These are phyloP conservation scores for Sebastes reedi DNA, from an alignment of 2,797 vertebrate species.

Conservation along the genomic window DNA sequence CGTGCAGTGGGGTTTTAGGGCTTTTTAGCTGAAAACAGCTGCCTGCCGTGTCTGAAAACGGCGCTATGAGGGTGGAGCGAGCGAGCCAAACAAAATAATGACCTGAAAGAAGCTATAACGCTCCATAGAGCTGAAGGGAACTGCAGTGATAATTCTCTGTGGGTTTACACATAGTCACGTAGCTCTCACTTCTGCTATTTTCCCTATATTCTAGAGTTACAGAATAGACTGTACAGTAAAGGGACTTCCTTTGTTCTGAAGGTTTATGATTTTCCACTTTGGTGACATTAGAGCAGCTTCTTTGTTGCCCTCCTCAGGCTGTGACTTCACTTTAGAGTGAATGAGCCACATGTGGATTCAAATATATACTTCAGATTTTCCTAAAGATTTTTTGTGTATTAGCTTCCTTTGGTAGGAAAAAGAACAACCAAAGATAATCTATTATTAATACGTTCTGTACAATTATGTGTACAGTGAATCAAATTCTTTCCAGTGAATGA, in stretches of 20 bases:
- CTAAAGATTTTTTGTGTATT: background rate
- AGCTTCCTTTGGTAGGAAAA: background rate
- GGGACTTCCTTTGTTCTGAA: background rate
- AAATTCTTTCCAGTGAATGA: conserved; percentile 18
- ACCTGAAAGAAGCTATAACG: background rate
- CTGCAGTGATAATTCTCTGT: background rate
- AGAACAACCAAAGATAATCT: background rate
- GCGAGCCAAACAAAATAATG: background rate
- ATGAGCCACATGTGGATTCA: background rate
- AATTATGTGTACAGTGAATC: conserved; percentile 2
- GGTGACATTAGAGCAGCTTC: background rate
- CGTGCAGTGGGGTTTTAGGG: background rate
- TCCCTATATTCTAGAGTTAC: background rate
- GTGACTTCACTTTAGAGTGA: background rate
- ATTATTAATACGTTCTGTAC: background rate
- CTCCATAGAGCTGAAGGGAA: background rate
- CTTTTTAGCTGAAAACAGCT: background rate
- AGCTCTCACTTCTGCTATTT: background rate
- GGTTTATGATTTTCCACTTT: conserved; percentile 1
- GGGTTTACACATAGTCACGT: background rate
- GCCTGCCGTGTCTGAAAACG: background rate
- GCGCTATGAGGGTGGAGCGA: too few relatives aligned
- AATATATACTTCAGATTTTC: background rate
- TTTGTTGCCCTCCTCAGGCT: background rate
- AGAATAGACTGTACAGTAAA: background rate